Evolutionary conservation across 1,140 invertebrate species (phyloP), one percentile per base, ranked within the genome.

Genomic region (Heliconius melpomene): DNA sequence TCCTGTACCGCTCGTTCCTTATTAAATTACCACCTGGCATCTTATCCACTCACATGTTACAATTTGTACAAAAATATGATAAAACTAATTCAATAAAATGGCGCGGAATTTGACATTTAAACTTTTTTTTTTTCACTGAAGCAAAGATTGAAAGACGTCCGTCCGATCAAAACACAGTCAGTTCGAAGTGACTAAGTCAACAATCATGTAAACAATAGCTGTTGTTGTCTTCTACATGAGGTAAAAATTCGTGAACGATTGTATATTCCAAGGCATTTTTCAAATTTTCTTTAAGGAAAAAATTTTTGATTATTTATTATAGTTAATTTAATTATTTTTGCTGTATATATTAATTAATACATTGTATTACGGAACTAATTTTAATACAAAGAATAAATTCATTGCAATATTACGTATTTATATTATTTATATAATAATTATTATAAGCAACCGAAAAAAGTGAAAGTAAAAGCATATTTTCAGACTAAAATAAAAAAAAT

Each of bases 201-300:
- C 85, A 91, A 87, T 85, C 83, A 83, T 86, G 88, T 92, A 92
- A 94, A 94, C 91, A 93, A 91, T 89, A 89, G 89, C 89, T 93
- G 85, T 91, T 90, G 84, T 78, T 85, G 80, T 85, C 72, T 78
- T 83, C 52, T 79, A 83, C 75, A 82, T 80, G 78, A 38, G 38
- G 79, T 57, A 79, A 38, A 54, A 74, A 72, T 72, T 72, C 20
- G 70, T 32, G 23, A 50, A 74, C 6, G 54, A 32, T 60, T 79
- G 36, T 66, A 29, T 74, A 16, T 75, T 16, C 1, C 9, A 13
- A 71, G 16, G 29, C 20, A 38, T 72, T 72, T 72, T 40, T 11
- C 0, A 3, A 71, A 29, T 71, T 72, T 40, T 72, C 7, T 38
- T 72, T 18, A 72, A 20, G 11, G 20, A n/a, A 9, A 0, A 7